Conservation (phyloP, 1,140 invertebrate species). For the Cydia splendana region DNA sequence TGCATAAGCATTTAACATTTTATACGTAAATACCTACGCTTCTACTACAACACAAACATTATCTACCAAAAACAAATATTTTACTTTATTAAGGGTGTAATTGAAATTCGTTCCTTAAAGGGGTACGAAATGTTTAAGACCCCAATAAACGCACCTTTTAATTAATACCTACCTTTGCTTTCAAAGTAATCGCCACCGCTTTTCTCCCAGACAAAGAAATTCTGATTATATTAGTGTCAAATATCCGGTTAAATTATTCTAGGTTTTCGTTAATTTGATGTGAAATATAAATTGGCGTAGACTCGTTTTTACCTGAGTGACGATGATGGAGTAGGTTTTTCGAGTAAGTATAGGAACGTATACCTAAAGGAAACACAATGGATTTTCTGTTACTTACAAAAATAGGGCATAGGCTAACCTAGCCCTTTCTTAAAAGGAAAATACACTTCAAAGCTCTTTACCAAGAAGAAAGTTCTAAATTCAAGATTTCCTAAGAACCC, state of each 20-base stretch:
- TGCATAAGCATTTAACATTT: too few relatives aligned
- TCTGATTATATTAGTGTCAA: background rate
- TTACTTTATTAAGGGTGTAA: constrained; percentile 18
- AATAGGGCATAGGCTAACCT: background rate
- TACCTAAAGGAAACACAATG: background rate
- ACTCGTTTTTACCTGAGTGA: too few relatives aligned
- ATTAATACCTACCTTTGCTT: constrained; percentile 3
- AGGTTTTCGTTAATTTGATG: background rate
- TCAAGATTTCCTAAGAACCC: constrained; percentile 7
- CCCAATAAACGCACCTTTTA: constrained; percentile 17
- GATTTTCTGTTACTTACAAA: background rate
- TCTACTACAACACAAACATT: background rate
- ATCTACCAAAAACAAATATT: background rate
- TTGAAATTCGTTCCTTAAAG: constrained; percentile 20
- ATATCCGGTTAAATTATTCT: background rate
- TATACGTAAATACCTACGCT: too few relatives aligned
- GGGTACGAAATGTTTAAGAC: background rate
- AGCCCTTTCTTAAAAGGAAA: background rate
- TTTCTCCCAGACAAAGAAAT: background rate
- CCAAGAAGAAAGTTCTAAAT: background rate
- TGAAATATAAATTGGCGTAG: too few relatives aligned
- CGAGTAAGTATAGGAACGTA: too few relatives aligned
- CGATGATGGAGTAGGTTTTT: too few relatives aligned
- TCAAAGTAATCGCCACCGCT: background rate
- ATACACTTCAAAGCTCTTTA: too few relatives aligned